These are phyloP conservation scores for Cuniculus paca DNA, from an alignment of 2,797 vertebrate genomes.

Conservation along the genomic window DNA sequence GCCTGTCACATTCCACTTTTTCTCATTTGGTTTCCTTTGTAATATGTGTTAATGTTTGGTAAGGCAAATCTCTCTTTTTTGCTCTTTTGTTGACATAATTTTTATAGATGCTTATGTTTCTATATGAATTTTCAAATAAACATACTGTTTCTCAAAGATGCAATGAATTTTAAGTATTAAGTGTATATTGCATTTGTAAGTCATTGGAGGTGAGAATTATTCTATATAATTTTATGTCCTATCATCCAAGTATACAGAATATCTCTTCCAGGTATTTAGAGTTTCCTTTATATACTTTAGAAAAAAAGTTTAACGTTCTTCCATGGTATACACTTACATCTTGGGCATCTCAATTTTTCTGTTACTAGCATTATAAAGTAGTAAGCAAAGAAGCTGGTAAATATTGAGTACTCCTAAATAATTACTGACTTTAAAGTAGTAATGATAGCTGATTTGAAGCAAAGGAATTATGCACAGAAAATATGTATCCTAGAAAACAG, in stretches of 20 bases:
- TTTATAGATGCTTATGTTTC: neutral
- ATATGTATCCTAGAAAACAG: neutral
- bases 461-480: neutral
- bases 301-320: constrained; percentile 13
- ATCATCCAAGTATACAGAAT: neutral
- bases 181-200: neutral
- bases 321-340: neutral
- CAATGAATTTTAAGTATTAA: neutral
- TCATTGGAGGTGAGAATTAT: neutral
- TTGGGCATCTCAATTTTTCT: neutral
- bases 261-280: neutral
- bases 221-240: neutral
- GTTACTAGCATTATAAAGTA: neutral
- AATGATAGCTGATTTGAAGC: neutral
- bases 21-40: neutral
- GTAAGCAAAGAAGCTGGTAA: neutral
- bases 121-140: constrained; percentile 23
- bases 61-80: neutral
- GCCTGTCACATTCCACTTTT: neutral
- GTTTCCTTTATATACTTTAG: neutral
- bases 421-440: neutral
- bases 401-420: neutral
- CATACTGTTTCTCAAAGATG: neutral
- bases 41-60: neutral
- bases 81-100: neutral